A percentile compares a stretch with the other conserved stretches of the same genome.
Evolutionary conservation across 2,888 invertebrate species (phyloP).

Genomic region (Aporophyla nigra): DNA sequence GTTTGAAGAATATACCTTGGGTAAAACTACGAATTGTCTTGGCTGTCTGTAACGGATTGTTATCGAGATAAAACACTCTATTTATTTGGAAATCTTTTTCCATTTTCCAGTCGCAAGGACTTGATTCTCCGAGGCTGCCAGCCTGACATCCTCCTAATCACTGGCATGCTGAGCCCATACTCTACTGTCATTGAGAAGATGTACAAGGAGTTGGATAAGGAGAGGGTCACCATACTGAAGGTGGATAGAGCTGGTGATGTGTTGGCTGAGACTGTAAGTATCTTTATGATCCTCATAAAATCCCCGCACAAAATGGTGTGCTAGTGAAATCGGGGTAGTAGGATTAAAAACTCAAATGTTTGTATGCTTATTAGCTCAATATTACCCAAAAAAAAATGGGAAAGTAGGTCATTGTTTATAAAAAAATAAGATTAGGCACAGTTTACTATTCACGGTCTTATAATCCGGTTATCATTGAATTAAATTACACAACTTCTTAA

Average conservation of each 20-base stretch:
- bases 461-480: not conserved
- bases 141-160: conserved; percentile 95
- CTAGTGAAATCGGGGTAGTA: not conserved
- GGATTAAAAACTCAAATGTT: not conserved
- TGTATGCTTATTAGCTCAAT: not conserved
- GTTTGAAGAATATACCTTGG: no score
- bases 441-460: not conserved
- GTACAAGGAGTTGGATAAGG: conserved; percentile 94
- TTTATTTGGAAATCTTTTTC: conserved; percentile 3
- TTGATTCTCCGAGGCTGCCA: conserved; percentile 93
- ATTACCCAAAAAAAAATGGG: not conserved
- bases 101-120: conserved; percentile 92
- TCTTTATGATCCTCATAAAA: not conserved
- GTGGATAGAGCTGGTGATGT: conserved; percentile 97
- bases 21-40: not conserved
- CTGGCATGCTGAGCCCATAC: conserved; percentile 95
- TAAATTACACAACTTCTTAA: conserved; percentile 9
- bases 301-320: not conserved
- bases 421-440: not conserved
- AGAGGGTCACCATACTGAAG: conserved; percentile 95
- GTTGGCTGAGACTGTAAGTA: conserved; percentile 94
- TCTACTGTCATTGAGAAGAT: conserved; percentile 95
- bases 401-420: conserved; percentile 12
- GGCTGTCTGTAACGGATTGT: not conserved
- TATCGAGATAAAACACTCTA: not conserved